phyloP scores from a whole-genome alignment of 2,113 vertebrate species.

The Phoenicopterus ruber region DNA sequence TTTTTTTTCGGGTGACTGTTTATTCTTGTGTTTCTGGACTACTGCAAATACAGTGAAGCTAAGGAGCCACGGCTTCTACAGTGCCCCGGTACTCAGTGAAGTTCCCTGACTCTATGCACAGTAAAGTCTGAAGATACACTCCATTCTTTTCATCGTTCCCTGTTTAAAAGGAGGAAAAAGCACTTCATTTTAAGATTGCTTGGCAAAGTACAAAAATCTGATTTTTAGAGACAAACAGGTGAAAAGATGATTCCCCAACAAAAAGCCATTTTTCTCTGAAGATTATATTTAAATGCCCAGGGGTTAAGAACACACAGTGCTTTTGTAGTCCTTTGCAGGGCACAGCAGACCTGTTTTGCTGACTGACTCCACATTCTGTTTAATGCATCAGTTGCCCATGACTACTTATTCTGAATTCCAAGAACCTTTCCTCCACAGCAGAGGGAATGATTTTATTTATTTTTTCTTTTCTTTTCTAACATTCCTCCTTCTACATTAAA shows the following conservation, averaged over 20 bases:
- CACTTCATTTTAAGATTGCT: background rate
- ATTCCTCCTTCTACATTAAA: background rate
- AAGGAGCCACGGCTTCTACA: background rate
- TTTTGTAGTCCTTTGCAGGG: background rate
- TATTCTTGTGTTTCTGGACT: background rate
- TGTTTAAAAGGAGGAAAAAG: background rate
- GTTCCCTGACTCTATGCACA: background rate
- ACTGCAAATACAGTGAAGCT: background rate
- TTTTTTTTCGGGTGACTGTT: background rate
- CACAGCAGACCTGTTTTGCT: background rate
- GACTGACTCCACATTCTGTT: slow-evolving; percentile 7
- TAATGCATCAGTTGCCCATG: background rate
- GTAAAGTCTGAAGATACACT: background rate
- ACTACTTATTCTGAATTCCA: slow-evolving; percentile 19
- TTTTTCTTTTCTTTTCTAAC: background rate
- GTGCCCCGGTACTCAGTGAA: background rate
- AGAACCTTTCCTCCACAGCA: background rate
- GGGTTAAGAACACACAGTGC: background rate
- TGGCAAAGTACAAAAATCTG: background rate
- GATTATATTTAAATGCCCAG: background rate
- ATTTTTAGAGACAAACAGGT: background rate
- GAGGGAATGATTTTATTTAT: background rate
- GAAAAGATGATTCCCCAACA: background rate
- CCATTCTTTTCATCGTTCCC: background rate
- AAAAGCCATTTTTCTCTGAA: background rate